Conservation (phyloP, 1,140 invertebrate genomes). For the roundworm (Caenorhabditis elegans) region WBcel235 BX284602.5:9994501-9995000, state of each 20-base stretch:
- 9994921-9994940: neutral
- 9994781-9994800: neutral
- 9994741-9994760: neutral
- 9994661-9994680: neutral
- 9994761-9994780: too few relatives aligned
- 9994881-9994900: neutral
- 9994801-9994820: neutral
- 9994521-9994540: neutral
- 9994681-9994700: too few relatives aligned
- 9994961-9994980: neutral
- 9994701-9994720: too few relatives aligned
- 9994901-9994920: too few relatives aligned
- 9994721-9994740: neutral
- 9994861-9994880: neutral
- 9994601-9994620: conserved; percentile 2
- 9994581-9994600: neutral
- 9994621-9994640: neutral
- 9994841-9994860: too few relatives aligned
- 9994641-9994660: neutral
- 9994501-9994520: conserved; percentile 38
- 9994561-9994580: neutral
- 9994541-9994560: conserved; percentile 1
- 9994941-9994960: too few relatives aligned
- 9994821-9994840: conserved; percentile 11
- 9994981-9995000: conserved; percentile 26